Evolutionary conservation across 2,113 vertebrate genomes (phyloP).

Genomic region (Tachycineta bicolor): DNA sequence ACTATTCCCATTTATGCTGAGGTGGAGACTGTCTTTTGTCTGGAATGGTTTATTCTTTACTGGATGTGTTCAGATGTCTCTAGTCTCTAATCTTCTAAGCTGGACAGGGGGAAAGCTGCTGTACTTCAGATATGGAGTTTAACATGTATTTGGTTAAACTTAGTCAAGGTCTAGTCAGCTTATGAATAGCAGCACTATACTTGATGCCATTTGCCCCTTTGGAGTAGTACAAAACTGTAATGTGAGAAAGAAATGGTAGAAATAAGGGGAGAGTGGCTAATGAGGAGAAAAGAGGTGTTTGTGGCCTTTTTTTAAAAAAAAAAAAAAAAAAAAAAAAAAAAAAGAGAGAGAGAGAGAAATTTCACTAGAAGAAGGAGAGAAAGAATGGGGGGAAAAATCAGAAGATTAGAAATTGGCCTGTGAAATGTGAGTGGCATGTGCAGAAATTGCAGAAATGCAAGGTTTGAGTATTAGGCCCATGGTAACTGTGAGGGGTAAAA

Average conservation of each 20-base stretch:
- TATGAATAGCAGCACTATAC: background rate
- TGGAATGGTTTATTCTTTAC: background rate
- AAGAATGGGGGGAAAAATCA: accelerated
- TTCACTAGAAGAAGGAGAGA: background rate
- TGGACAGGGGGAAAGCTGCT: background rate
- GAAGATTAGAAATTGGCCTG: background rate
- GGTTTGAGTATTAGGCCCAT: background rate
- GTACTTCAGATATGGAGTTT: background rate
- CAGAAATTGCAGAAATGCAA: background rate
- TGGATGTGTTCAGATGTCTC: background rate
- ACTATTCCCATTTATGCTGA: background rate
- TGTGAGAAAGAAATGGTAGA: background rate
- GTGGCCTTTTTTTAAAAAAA: no score
- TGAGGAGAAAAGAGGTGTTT: background rate
- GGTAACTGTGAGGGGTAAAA: background rate
- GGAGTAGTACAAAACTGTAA: background rate
- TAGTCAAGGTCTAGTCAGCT: background rate
- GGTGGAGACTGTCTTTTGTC: background rate
- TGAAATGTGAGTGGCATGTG: background rate
- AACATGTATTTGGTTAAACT: background rate
- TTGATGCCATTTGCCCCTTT: background rate
- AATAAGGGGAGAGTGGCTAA: background rate
- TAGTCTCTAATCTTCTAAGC: background rate
- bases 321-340: background rate
- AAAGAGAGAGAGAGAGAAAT: background rate